Percentiles rank a stretch among this genome's conserved stretches.
Evolutionary conservation across 1,140 invertebrate genomes (phyloP).

Genomic region (Stegodyphus dumicola): DNA sequence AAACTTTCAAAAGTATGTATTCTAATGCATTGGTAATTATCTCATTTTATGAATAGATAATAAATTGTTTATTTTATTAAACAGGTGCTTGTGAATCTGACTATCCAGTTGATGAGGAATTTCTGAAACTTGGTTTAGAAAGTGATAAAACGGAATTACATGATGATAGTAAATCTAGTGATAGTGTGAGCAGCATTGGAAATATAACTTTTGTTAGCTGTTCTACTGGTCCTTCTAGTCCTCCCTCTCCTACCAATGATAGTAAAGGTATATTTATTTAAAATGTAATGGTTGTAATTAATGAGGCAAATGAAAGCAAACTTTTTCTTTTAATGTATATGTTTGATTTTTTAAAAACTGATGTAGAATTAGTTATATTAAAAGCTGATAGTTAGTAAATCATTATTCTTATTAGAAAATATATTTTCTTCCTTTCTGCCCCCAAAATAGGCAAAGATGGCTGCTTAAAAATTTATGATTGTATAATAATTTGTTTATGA

Average conservation of each 20-base stretch:
- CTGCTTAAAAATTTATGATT: no score
- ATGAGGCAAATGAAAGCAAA: not conserved
- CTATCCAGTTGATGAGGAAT: constrained; percentile 70
- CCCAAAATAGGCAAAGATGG: no score
- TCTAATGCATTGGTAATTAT: no score
- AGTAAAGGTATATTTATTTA: constrained; percentile 29
- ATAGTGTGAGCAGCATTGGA: constrained; percentile 63
- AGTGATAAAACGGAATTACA: constrained; percentile 54
- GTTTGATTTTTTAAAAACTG: not conserved
- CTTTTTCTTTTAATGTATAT: not conserved
- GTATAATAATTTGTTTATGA: no score
- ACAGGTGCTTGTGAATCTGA: constrained; percentile 73
- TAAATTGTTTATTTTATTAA: no score
- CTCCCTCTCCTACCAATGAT: constrained; percentile 47
- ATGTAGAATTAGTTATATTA: not conserved
- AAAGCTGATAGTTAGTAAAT: no score
- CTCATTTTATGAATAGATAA: no score
- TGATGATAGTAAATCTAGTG: constrained; percentile 64
- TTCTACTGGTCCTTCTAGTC: constrained; percentile 51
- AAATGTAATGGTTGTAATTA: not conserved
- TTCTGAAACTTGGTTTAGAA: constrained; percentile 62
- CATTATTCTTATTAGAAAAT: no score
- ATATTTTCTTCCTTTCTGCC: no score
- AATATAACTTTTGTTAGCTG: constrained; percentile 65
- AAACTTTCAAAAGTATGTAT: no score